phyloP scores from a whole-genome alignment of 2,888 invertebrate genomes.

The Leptopilina myrica region DNA sequence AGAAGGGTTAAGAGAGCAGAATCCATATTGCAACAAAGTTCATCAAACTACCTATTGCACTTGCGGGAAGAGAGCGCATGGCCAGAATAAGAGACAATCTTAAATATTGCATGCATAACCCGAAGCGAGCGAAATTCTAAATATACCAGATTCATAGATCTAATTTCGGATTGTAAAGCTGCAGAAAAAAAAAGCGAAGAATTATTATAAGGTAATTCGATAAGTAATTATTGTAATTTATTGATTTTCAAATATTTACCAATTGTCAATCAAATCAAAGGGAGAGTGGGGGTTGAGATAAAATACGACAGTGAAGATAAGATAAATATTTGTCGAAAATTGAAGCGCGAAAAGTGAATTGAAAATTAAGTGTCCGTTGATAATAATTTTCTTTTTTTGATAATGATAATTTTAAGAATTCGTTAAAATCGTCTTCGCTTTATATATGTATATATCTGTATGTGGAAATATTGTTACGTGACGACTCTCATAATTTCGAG shows the following conservation, averaged over 20 bases:
- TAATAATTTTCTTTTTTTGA: not conserved
- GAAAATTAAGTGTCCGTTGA: not conserved
- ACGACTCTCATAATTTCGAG: not conserved
- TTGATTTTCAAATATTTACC: conserved; percentile 11
- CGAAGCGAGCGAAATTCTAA: conserved; percentile 32
- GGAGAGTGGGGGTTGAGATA: not conserved
- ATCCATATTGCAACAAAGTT: conserved; percentile 9
- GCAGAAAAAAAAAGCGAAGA: not conserved
- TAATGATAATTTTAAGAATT: not conserved
- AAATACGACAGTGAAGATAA: not conserved
- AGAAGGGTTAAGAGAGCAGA: not conserved
- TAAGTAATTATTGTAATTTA: not conserved
- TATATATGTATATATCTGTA: too few relatives aligned
- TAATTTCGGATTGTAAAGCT: conserved; percentile 13
- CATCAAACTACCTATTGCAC: conserved; percentile 23
- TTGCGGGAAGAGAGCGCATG: conserved; percentile 26
- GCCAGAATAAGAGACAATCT: conserved; percentile 28
- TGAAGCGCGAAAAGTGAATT: conserved; percentile 31
- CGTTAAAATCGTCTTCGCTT: not conserved
- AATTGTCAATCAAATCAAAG: not conserved
- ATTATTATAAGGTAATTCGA: not conserved
- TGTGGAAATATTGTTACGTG: conserved; percentile 10
- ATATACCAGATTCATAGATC: conserved; percentile 27
- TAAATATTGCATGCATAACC: conserved; percentile 32
- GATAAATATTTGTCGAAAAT: conserved; percentile 14